These are phyloP conservation scores for Tenthredo distinguenda DNA, from an alignment of 2,888 invertebrate genomes.

Conservation along the genomic window DNA sequence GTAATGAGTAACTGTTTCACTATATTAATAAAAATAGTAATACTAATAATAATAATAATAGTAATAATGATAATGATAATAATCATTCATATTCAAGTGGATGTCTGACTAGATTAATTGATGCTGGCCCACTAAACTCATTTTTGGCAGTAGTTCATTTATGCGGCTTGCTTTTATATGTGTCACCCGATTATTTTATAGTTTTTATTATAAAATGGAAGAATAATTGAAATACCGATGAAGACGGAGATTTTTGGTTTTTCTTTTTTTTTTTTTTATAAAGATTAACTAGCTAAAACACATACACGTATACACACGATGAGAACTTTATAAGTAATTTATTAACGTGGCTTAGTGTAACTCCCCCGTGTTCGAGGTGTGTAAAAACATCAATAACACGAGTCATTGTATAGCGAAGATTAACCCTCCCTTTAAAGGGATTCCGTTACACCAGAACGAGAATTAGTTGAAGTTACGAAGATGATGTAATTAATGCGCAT, in stretches of 20 bases:
- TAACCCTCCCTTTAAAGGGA: not conserved
- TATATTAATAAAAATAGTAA: not conserved
- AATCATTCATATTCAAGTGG: conserved; percentile 43
- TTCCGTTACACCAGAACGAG: not conserved
- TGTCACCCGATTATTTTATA: not conserved
- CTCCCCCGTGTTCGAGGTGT: not conserved
- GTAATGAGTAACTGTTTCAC: conserved; percentile 48
- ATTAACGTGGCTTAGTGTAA: not conserved
- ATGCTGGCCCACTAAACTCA: conserved; percentile 46
- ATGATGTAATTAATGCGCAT: not conserved
- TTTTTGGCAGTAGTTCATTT: conserved; percentile 51
- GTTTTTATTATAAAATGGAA: not conserved
- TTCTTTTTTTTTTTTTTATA: not conserved
- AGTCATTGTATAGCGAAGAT: not conserved
- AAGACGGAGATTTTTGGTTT: not conserved
- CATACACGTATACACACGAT: not conserved
- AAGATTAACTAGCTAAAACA: not conserved
- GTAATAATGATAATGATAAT: conserved; percentile 18
- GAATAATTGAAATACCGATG: not conserved
- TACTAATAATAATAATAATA: conserved; percentile 32
- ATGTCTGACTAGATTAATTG: conserved; percentile 44
- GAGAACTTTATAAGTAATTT: not conserved
- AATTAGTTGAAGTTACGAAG: not conserved
- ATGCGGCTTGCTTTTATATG: not conserved
- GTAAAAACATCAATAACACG: not conserved